Base-by-base conservation (phyloP, 2,888 invertebrate species). In the Morpho helenor region DNA sequence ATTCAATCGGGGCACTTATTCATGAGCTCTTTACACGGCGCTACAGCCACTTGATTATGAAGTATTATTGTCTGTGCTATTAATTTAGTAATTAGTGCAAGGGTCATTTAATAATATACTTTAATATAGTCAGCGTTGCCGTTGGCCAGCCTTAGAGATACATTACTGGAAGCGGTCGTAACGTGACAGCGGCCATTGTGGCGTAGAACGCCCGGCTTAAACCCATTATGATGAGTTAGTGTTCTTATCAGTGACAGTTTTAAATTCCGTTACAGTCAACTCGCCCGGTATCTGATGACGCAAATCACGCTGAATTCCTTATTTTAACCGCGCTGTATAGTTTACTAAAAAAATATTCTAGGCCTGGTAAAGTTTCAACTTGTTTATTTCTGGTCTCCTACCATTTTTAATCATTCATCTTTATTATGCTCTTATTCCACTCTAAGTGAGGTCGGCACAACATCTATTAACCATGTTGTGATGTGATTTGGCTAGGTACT, bases 181-280 rank as follows among this genome's bases (percentile, higher is more conserved):
- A 63, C 67, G 64, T 65, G 67, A 69, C 67, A 61, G 59, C 64
- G 65, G 68, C 67, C 66, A 62, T 52, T 64, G 61, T 49, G 57
- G 61, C 55, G 59, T 54, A 57, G 58, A 39, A 58, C 51, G 59
- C 66, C 63, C 61, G 57, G 66, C 66, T 69, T 69, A 62, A 59
- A 68, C 65, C 79, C 73, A 77, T 79, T 79, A 77, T 75, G 70
- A 74, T 80, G 80, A 82, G 73, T 79, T 77, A 78, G 69, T 74
- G 69, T 65, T 66, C 72, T 80, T 80, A 80, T 82, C 79, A 74
- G 74, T 72, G 76, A 76, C 79, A 75, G 74, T 75, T 80, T 78
- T 72, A 78, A 79, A 76, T 76, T 75, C 70, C 68, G 68, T 75
- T 72, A 72, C 68, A 72, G 67, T 72, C 70, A 70, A 68, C 66